Base-by-base conservation (phyloP, 2,797 vertebrate species). In the Ataeniobius toweri region DNA sequence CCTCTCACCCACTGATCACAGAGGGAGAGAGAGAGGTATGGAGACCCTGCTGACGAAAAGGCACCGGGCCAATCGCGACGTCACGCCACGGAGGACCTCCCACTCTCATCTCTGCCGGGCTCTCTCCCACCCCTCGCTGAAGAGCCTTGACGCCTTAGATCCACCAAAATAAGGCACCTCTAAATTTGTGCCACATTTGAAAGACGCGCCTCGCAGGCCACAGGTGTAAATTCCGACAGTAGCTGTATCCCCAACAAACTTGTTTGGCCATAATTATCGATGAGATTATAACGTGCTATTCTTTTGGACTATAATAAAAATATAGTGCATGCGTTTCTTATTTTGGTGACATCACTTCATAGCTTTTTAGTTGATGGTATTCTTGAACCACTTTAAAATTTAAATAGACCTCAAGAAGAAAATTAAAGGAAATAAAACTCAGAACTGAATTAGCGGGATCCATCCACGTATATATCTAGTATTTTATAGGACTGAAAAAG, bases 1-100 rank as follows among this genome's bases (percentile, higher is more conserved):
- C 93, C 93, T 94, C 92, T 92, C 94, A 93, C 92, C 93, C 94
- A 94, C 94, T 93, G 94, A 91, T 86, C 92, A 89, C 92, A 89
- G 91, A 93, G 92, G 88, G 92, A 89, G 92, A 89, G 92, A 89
- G 90, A 88, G 89, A 89, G 80, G 86, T 84, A 80, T 80, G 84
- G 90, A 90, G 88, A 83, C 86, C 85, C 87, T 75, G 92, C 88
- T 81, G 88, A 87, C 87, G 91, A 93, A 69, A 86, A 91, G 88
- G 88, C 90, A 88, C 92, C 31, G 85, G 85, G 90, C 92, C 94
- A 92, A 90, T 86, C 53, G 69, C 74, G 53, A 92, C 94, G 94
- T 95, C 95, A 95, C 82, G 46, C 20, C 41, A 56, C 72, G 89
- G 78, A 70, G 87, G 80, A 83, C 93, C 93, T 88, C 95, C 95